Conservation (phyloP, 2,888 invertebrate species). For the Ptilodon capucinus region DNA sequence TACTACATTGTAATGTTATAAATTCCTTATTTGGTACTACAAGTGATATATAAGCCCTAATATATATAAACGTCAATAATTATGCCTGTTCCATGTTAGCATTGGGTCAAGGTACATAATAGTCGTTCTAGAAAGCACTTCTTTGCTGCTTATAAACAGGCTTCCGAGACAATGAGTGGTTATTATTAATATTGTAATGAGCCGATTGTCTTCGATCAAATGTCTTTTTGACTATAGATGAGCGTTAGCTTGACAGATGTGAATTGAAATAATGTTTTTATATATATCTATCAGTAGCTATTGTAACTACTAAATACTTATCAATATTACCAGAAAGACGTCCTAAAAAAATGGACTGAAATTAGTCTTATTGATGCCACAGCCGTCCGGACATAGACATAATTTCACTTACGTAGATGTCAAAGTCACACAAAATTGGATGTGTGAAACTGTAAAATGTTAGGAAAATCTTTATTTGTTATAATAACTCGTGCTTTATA, state of each 20-base stretch:
- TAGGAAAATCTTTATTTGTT: too few relatives aligned
- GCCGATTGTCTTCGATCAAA: conserved; percentile 34
- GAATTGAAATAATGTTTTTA: neutral
- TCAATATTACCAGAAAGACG: too few relatives aligned
- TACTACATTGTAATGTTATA: too few relatives aligned
- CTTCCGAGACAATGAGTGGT: conserved; percentile 46
- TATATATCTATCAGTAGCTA: too few relatives aligned
- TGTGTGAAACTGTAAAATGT: too few relatives aligned
- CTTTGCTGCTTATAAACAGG: conserved; percentile 49
- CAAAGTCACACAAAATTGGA: too few relatives aligned
- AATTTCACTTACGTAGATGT: too few relatives aligned
- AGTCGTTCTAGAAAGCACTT: conserved; percentile 55
- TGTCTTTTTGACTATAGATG: conserved; percentile 8
- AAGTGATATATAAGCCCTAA: neutral
- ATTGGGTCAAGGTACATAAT: conserved; percentile 58
- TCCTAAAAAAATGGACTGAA: too few relatives aligned
- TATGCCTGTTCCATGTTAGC: conserved; percentile 31
- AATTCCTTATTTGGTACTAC: neutral
- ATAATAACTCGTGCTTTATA: too few relatives aligned
- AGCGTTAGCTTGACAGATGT: neutral
- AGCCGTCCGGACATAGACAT: too few relatives aligned
- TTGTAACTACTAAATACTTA: too few relatives aligned
- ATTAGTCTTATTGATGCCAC: too few relatives aligned
- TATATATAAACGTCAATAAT: neutral
- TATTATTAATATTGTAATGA: conserved; percentile 44